Evolutionary conservation across 1,140 invertebrate genomes (phyloP).

Genomic region (Pseudomyrmex pallidus): DNA sequence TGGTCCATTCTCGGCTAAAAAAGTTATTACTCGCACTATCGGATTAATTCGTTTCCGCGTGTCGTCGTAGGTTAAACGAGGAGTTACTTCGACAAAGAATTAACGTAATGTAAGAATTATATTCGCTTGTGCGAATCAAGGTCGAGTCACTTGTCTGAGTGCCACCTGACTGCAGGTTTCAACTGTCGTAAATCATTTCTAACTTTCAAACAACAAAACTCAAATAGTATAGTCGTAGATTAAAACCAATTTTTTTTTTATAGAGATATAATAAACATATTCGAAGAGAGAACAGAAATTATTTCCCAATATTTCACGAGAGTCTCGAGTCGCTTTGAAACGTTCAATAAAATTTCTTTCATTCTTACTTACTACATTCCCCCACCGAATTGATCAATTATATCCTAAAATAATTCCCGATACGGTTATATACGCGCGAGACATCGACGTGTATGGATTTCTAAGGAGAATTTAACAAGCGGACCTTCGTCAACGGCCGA

Average conservation of each 20-base stretch:
- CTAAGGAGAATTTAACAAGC: conserved; percentile 71
- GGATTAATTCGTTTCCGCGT: conserved; percentile 64
- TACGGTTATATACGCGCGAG: neutral
- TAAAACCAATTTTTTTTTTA: neutral
- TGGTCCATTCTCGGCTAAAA: conserved; percentile 57
- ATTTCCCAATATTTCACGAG: too few species aligned
- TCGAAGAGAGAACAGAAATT: too few species aligned
- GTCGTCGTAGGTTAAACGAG: conserved; percentile 27
- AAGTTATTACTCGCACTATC: conserved; percentile 66
- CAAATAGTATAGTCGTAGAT: neutral
- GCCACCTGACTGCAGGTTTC: too few species aligned
- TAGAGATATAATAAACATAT: neutral
- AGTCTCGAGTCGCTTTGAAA: neutral
- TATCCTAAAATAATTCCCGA: neutral
- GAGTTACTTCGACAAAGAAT: conserved; percentile 7
- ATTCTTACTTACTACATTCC: too few species aligned
- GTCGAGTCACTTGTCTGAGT: too few species aligned
- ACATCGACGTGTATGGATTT: conserved; percentile 60
- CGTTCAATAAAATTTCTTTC: too few species aligned
- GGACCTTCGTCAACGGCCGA: conserved; percentile 73
- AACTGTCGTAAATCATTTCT: too few species aligned
- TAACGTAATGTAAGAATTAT: too few species aligned
- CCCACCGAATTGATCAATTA: too few species aligned
- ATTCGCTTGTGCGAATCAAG: neutral
- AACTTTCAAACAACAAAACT: too few species aligned